Evolutionary conservation across 2,888 invertebrate species (phyloP), one percentile per base, ranked within the genome.

Genomic region (Heliconius hortense): DNA sequence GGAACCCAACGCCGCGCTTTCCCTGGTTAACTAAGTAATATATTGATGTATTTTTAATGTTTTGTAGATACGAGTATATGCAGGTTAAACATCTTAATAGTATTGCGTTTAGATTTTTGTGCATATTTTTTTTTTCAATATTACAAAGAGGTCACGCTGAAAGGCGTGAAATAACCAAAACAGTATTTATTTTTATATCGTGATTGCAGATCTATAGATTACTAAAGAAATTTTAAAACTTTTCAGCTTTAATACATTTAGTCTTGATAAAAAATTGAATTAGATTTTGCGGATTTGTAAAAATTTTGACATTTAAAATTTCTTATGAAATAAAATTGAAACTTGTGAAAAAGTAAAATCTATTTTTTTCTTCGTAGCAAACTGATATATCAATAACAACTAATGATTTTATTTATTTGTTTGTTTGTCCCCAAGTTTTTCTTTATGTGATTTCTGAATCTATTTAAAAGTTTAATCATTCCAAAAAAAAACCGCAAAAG

Each of bases 171-270:
- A 73, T 63, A 35, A 18, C 43, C 48, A 18, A 60, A 68, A 43
- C 67, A 60, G 60, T 74, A 62, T 69, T 69, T 69, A 69, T 69
- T 69, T 69, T 56, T 69, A 69, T 56, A 69, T 56, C 69, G 69
- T 69, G 69, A 69, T 69, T 69, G 53, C 69, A 56, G 69, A 69
- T n/a, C 56, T 56, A 35, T 31, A 69, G 15, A 56, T 56, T 69
- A 56, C 56, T 66, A 39, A 74, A 71, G 79, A 78, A 82, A 80
- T 74, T 64, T 85, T 86, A 81, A 84, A 78, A 77, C 80, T 56
- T 56, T 69, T 69, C 35, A 15, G n/a, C n/a, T 35, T 15, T 31
- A 56, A 69, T n/a, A n/a, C n/a, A 56, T n/a, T 24, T 56, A 31
- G 31, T 56, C 31, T 69, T n/a, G 8, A 53, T 15, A 69, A 69